Base-by-base conservation (phyloP, 1,140 invertebrate species). In the Bathynomus jamesi region DNA sequence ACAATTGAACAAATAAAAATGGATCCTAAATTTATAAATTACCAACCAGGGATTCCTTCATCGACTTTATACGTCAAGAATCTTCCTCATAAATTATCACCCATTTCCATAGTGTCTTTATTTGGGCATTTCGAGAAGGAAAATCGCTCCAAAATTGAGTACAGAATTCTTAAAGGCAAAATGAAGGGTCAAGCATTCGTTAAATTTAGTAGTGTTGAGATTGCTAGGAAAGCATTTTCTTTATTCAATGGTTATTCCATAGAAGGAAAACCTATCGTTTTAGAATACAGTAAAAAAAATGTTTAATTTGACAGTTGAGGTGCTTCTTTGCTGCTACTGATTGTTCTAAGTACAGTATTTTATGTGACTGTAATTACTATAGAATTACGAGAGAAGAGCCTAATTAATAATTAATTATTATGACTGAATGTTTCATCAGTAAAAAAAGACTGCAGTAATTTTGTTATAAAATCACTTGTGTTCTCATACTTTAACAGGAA, bases 101-200 rank as follows among this genome's bases (percentile, higher is more conserved):
- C 71, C n/a, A 27, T 62, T 17, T 61, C 73, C 8, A 53, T 76
- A 28, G 69, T 65, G 4, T 30, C 68, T 53, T 21, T 76, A 17
- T 71, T 76, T 67, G 75, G 75, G 28, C 65, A 76, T 40, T 76
- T 76, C 69, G 75, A 73, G 21, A 60, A 8, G 28, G 53, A 21
- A 4, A 5, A 24, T 60, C 63, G 60, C 5, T 65, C 40, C 4
- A 76, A 71, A 65, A 68, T 73, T 25, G 13, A 67, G 28, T 76
- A 73, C 31, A 71, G 71, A 29, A 63, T 76, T 40, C 28, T 76
- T 17, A 30, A 31, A 30, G 75, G 75, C 29, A 70, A 71, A 13
- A 76, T 76, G 75, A 76, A 65, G 40, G 75, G 75, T 11, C 75
- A 76, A 66, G 75, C 75, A 17, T 76, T 76, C 64, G 65, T 73